A percentile compares a stretch with the other conserved stretches of the same genome.
Evolutionary conservation across 2,888 invertebrate species (phyloP).

Genomic region (Campoletis raptor): DNA sequence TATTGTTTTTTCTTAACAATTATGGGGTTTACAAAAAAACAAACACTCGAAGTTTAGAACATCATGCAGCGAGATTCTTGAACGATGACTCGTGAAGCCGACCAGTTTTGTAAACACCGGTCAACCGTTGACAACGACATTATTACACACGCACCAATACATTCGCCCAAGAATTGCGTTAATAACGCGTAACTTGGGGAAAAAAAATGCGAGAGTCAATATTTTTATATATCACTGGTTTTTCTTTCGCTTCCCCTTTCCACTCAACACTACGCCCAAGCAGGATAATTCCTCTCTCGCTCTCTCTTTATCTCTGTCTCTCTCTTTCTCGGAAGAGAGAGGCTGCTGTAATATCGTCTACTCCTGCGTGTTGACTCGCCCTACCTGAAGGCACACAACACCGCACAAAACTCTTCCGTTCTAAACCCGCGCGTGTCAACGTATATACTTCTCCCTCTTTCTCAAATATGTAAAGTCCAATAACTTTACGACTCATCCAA

Average conservation of each 20-base stretch:
- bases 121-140: conserved; percentile 33
- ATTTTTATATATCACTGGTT: conserved; percentile 6
- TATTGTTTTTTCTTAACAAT: neutral
- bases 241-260: neutral
- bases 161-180: neutral
- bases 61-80: conserved; percentile 50
- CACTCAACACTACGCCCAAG: conserved; percentile 1
- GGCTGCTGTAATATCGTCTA: conserved; percentile 26
- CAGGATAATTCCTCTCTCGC: conserved; percentile 6
- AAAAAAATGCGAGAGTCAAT: neutral
- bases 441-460: neutral
- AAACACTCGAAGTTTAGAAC: neutral
- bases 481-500: conserved; percentile 2
- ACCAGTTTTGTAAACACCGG: conserved; percentile 61
- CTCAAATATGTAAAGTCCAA: neutral
- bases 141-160: conserved; percentile 13
- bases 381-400: conserved; percentile 23
- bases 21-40: neutral
- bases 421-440: conserved; percentile 38
- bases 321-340: conserved; percentile 20
- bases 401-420: conserved; percentile 1
- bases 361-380: conserved; percentile 44
- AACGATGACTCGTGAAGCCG: conserved; percentile 45
- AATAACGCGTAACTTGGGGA: neutral
- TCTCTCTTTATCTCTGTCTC: conserved; percentile 31